These are phyloP conservation scores for Desmophyllum pertusum DNA, from an alignment of 92 coral and sea anemone genomes.

Conservation along the genomic window DNA sequence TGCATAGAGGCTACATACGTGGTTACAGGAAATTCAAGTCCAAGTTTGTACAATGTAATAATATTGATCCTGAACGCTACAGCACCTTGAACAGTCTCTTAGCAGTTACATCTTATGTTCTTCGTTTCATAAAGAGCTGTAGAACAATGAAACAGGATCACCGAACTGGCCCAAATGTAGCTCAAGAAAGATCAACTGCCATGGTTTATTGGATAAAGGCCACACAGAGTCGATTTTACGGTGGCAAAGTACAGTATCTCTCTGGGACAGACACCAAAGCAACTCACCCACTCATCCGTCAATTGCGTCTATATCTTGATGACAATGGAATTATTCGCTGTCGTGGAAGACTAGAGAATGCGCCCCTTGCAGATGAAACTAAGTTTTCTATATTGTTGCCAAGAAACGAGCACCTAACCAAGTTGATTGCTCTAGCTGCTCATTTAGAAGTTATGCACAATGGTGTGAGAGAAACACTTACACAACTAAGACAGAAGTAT, in stretches of 20 bases:
- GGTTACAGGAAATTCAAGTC: not conserved
- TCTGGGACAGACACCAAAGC: not conserved
- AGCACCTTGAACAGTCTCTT: slow-evolving; percentile 14
- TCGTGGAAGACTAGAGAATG: slow-evolving; percentile 19
- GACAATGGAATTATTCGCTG: slow-evolving; percentile 22
- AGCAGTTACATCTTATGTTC: slow-evolving; percentile 20
- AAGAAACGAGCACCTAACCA: too few species aligned
- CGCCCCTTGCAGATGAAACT: too few species aligned
- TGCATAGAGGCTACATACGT: not conserved
- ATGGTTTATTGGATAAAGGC: slow-evolving; percentile 15
- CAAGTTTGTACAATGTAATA: not conserved
- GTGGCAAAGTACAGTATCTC: slow-evolving; percentile 20
- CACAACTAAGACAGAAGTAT: slow-evolving; percentile 44
- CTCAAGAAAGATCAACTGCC: not conserved
- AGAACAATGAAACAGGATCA: too few species aligned
- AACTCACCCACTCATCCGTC: slow-evolving; percentile 23
- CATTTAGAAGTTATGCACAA: slow-evolving; percentile 42
- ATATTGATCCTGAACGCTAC: slow-evolving; percentile 10
- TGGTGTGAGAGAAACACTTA: slow-evolving; percentile 52
- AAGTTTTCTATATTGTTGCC: too few species aligned
- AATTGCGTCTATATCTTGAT: slow-evolving; percentile 27
- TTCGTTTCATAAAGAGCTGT: slow-evolving; percentile 71
- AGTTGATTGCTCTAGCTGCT: too few species aligned
- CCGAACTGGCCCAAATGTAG: too few species aligned
- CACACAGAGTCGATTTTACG: slow-evolving; percentile 2